Evolutionary conservation across 2,113 vertebrate genomes (phyloP), one percentile per base, ranked within the genome.

Genomic region (Hystrix brachyura): DNA sequence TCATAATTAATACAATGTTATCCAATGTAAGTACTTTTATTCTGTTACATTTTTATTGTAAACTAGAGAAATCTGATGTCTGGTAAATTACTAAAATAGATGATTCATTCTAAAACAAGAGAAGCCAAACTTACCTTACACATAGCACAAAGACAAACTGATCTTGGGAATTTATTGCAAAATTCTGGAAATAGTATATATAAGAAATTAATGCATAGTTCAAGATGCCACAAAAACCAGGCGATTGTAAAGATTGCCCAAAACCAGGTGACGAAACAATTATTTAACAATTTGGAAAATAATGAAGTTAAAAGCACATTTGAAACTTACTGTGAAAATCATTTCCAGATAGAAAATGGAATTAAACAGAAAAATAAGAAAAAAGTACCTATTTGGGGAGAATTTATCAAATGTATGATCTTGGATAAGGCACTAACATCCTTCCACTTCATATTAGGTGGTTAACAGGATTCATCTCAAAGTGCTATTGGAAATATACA

Each of bases 1-100:
- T 91, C 11, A 19, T 74, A 91, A 74, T 79, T 84, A 48, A 74
- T 34, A 53, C 48, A 78, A 48, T 48, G 7, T 67, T 78, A 82
- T 57, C 79, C 8, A 27, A 0, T 55, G 65, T 74, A 88, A 91
- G 78, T 38, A 51, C 3, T 2, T 88, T 60, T 84, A 84, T 95
- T 92, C 17, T n/a, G 46, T 62, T 74, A 46, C 7, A 62, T 64
- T 82, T 79, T 2, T 57, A 67, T 67, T 67, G 0, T 60, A 76
- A 95, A 53, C 46, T 87, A 95, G 21, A 79, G 25, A 94, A 92
- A 80, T 96, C 84, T 21, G 43, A 27, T 51, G 29, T 92, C 23
- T 46, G 21, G 59, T 62, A 80, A 80, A 5, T 60, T 91, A 72
- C 14, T 86, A 55, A 81, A 46, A 89, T 64, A 91, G 43, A 7